phyloP scores from a whole-genome alignment of 1,140 invertebrate species.

The Sarcophaga bullata region DNA sequence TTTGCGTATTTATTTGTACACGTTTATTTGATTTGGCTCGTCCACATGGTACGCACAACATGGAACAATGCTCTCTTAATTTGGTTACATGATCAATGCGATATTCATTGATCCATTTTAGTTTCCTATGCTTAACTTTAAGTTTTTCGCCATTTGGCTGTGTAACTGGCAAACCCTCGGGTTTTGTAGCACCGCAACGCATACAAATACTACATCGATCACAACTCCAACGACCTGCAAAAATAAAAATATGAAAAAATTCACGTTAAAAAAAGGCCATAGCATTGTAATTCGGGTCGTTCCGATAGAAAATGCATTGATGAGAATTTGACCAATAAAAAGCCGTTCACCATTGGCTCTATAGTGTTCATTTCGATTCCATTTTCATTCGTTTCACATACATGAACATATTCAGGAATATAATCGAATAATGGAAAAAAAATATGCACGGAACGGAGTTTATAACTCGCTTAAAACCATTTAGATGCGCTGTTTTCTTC shows the following conservation, averaged over 20 bases:
- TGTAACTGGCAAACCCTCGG: constrained; percentile 57
- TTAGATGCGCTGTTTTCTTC: too few relatives aligned
- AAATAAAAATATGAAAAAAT: constrained; percentile 24
- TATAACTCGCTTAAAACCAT: too few relatives aligned
- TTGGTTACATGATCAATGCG: constrained; percentile 60
- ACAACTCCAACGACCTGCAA: constrained; percentile 86
- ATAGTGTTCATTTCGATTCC: too few relatives aligned
- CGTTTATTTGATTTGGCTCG: constrained; percentile 53
- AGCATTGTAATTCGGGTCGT: neutral
- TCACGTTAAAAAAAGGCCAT: too few relatives aligned
- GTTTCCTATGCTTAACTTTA: constrained; percentile 54
- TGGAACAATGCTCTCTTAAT: constrained; percentile 59
- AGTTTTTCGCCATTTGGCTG: constrained; percentile 40
- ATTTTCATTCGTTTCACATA: too few relatives aligned
- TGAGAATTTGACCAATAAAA: too few relatives aligned
- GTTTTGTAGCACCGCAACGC: constrained; percentile 69
- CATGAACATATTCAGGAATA: too few relatives aligned
- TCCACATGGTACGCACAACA: constrained; percentile 61
- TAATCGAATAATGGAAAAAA: too few relatives aligned
- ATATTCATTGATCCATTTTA: constrained; percentile 64
- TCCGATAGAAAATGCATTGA: too few relatives aligned
- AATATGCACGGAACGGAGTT: too few relatives aligned
- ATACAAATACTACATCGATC: constrained; percentile 79
- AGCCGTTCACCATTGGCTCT: too few relatives aligned
- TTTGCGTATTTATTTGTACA: constrained; percentile 41